Conservation (phyloP, 2,797 vertebrate genomes). For the Gastrophryne carolinensis region DNA sequence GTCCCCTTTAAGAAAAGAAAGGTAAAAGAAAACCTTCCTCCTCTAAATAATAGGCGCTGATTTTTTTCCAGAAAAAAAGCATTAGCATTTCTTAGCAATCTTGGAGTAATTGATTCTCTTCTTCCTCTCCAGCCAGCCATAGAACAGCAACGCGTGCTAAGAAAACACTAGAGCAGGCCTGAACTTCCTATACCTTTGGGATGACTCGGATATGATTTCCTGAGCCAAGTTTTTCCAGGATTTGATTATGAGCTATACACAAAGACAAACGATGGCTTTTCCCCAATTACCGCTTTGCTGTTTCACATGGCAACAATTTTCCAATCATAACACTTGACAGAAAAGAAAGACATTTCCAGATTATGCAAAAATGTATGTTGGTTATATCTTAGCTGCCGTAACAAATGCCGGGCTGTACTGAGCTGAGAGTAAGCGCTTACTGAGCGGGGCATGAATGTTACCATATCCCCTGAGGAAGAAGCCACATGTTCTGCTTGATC, state of each 20-base stretch:
- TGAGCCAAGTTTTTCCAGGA: constrained; percentile 5
- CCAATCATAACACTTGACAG: background rate
- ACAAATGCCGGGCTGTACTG: background rate
- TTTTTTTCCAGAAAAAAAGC: background rate
- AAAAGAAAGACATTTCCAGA: constrained; percentile 10
- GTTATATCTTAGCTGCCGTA: background rate
- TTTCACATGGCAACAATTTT: constrained; percentile 48
- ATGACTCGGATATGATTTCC: constrained; percentile 15
- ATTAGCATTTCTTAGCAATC: no score
- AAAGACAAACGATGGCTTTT: background rate
- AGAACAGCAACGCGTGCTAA: background rate
- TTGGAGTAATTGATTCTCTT: no score
- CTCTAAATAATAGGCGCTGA: background rate
- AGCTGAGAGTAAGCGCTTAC: background rate
- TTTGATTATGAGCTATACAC: background rate
- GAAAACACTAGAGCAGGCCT: background rate
- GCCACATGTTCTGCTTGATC: background rate
- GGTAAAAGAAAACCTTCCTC: no score
- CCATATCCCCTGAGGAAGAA: background rate
- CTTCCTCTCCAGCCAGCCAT: background rate
- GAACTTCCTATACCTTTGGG: background rate
- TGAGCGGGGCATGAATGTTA: background rate
- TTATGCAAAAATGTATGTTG: constrained; percentile 7
- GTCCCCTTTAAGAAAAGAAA: no score
- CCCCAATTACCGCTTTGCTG: constrained; percentile 13